Percentiles rank a stretch among this genome's conserved stretches.
Evolutionary conservation across 53 echinoderm and acorn worm species (phyloP).

Genomic region (Apostichopus leukothele): DNA sequence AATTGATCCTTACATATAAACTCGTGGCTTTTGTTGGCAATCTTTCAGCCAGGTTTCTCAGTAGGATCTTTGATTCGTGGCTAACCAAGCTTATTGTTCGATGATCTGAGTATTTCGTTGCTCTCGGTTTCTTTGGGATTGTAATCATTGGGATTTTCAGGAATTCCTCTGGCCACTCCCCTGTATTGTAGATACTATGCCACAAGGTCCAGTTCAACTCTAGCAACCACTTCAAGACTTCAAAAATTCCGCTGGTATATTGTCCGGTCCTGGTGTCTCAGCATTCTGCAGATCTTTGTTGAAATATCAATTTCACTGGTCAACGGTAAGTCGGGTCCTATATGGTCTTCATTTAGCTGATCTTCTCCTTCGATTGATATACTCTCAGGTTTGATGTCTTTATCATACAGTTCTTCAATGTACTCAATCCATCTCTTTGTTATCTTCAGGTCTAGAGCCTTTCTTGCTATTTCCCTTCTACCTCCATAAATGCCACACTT

Average conservation of each 20-base stretch:
- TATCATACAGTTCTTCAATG: not conserved
- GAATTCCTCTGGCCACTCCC: no score
- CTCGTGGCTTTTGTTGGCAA: no score
- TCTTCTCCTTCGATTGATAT: not conserved
- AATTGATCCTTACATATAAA: no score
- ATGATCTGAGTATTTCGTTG: conserved; percentile 3
- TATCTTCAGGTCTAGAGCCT: not conserved
- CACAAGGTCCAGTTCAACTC: no score
- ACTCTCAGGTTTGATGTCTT: not conserved
- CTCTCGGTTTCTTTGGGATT: not conserved
- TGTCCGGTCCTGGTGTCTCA: conserved; percentile 8
- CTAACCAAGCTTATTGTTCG: not conserved
- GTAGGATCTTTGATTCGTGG: not conserved
- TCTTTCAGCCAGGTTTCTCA: not conserved
- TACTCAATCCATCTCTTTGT: not conserved
- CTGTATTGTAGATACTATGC: no score
- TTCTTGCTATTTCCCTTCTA: not conserved
- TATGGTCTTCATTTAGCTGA: not conserved
- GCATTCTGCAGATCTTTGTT: not conserved
- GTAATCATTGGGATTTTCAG: not conserved
- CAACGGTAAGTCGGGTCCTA: not conserved
- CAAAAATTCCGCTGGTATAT: not conserved
- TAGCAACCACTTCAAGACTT: not conserved
- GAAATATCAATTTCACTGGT: not conserved
- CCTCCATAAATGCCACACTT: not conserved